Base-by-base conservation (phyloP, 1,140 invertebrate species). In the Euura lappo region DNA sequence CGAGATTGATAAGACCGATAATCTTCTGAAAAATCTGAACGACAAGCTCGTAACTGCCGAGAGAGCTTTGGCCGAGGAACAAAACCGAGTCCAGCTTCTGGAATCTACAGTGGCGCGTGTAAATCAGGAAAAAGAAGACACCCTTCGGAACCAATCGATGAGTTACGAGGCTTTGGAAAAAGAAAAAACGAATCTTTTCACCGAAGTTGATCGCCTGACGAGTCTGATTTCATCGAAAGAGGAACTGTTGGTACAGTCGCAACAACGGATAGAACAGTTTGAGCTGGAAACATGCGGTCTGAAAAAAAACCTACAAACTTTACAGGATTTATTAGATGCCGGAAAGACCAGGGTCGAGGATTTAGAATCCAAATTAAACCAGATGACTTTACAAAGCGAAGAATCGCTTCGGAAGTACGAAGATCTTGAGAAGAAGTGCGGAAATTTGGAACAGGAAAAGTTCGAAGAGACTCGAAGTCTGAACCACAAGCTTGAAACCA, bases 381-480 rank as follows among this genome's bases (percentile, higher is more conserved):
- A 44, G 5, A 44, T 65, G 68, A 73, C 28, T 28, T 28, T 28
- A 28, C 28, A 28, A 28, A 11, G 46, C 6, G 69, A 45, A 64
- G 71, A 65, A 71, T 71, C 2, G 47, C 68, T n/a, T 42, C 44
- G 6, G 64, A 74, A 60, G 51, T 60, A 60, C 51, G 2, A 45
- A 65, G 65, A 68, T 69, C 70, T 11, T 13, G 44, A 66, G 66
- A 68, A 71, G 13, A 68, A 47, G 43, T 69, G 69, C 6, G 69
- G 11, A 64, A 71, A 66, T 42, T 45, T 74, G 8, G 70, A 51
- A 7, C 64, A 51, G 64, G 71, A 72, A n/a, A 75, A 75, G 45
- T 7, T 81, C 44, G 71, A 79, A 69, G 76, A 78, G 65, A n/a
- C 77, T 2, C 11, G 72, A 77, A 60, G 70, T 72, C 3, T 60